These are phyloP conservation scores for Nycteola revayana DNA, from an alignment of 2,888 invertebrate genomes.

Conservation along the genomic window DNA sequence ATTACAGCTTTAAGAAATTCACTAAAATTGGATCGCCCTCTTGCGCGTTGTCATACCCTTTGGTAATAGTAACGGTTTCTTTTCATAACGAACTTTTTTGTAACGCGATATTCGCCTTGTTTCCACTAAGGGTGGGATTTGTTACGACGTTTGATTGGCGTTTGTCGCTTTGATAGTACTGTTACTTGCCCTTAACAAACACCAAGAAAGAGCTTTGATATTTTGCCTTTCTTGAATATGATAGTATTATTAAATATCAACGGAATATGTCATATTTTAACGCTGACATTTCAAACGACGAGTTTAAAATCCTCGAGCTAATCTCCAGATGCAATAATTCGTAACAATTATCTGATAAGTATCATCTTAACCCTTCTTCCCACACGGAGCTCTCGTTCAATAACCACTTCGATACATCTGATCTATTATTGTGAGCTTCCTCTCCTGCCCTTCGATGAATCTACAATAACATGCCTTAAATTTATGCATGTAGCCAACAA, in stretches of 20 bases:
- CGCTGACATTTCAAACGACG: conserved; percentile 12
- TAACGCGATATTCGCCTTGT: conserved; percentile 76
- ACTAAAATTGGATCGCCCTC: conserved; percentile 78
- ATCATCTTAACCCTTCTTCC: conserved; percentile 77
- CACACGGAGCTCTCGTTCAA: conserved; percentile 68
- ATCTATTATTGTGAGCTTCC: conserved; percentile 62
- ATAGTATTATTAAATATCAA: conserved; percentile 15
- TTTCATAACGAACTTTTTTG: conserved; percentile 79
- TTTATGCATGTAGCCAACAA: conserved; percentile 76
- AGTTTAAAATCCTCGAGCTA: conserved; percentile 29
- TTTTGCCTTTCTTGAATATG: conserved; percentile 7
- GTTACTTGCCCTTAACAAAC: conserved; percentile 49
- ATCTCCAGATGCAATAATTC: conserved; percentile 66
- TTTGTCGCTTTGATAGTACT: conserved; percentile 59
- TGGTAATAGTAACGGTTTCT: conserved; percentile 78
- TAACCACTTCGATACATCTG: conserved; percentile 65
- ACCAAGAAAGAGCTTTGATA: conserved; percentile 11
- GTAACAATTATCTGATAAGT: conserved; percentile 81
- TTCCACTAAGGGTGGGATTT: conserved; percentile 73
- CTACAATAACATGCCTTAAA: conserved; percentile 73
- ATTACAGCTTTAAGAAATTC: conserved; percentile 70
- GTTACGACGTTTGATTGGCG: conserved; percentile 60
- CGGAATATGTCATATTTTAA: conserved; percentile 22
- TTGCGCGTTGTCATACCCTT: conserved; percentile 74
- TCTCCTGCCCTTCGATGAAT: conserved; percentile 64